A percentile compares a stretch with the other conserved stretches of the same genome.
Evolutionary conservation across 2,888 invertebrate genomes (phyloP).

Genomic region (Cyclophora punctaria): DNA sequence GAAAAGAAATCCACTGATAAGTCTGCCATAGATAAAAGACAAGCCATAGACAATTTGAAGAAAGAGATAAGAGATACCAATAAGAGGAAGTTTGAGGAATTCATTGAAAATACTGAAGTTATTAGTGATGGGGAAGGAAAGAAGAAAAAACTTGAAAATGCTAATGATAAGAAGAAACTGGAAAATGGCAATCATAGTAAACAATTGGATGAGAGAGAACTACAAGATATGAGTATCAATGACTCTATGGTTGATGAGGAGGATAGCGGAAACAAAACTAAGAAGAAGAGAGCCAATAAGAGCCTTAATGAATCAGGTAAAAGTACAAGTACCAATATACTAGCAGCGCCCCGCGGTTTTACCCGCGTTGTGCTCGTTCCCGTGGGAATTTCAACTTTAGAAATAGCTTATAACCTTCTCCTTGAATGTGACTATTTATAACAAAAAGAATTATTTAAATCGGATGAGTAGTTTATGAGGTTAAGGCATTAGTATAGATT

Average conservation of each 20-base stretch:
- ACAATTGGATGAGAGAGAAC: conserved; percentile 4
- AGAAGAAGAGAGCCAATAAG: conserved; percentile 36
- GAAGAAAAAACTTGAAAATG: conserved; percentile 20
- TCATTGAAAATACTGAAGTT: conserved; percentile 28
- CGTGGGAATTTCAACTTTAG: no score
- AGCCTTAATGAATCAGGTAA: conserved; percentile 61
- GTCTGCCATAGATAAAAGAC: background rate
- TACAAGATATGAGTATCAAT: conserved; percentile 10
- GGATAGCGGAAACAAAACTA: conserved; percentile 8
- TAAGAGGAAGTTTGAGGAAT: conserved; percentile 44
- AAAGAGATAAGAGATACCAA: conserved; percentile 29
- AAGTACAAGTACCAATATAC: no score
- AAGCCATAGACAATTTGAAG: conserved; percentile 17
- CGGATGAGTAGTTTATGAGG: no score
- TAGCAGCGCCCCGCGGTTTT: no score
- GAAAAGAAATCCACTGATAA: background rate
- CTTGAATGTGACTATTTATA: no score
- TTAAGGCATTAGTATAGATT: no score
- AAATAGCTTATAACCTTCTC: no score
- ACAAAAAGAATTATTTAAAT: no score
- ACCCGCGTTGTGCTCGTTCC: no score
- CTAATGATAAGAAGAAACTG: conserved; percentile 4
- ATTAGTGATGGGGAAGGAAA: conserved; percentile 13
- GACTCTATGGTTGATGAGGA: conserved; percentile 19
- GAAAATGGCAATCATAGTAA: conserved; percentile 10